Base-by-base conservation (phyloP, 2,797 vertebrate species). In the Neosalanx taihuensis region DNA sequence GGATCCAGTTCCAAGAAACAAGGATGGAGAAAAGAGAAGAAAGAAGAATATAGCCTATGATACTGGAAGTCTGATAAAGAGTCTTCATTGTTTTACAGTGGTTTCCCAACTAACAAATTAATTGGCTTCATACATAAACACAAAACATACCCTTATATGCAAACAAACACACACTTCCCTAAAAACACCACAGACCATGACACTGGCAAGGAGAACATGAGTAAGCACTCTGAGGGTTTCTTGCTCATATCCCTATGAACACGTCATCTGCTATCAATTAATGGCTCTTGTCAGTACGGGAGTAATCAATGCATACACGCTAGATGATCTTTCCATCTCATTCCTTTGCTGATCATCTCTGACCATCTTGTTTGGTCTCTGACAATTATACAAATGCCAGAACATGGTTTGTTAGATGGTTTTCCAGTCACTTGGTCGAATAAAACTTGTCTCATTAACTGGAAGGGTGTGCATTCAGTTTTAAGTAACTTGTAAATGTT, bases 1-100 rank as follows among this genome's bases (percentile, higher is more conserved):
- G 68, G 85, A 89, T 90, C 79, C 49, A 76, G 76, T 90, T 90
- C 86, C 87, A 88, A 88, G 89, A 89, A 84, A 87, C 76, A 87
- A 79, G 85, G 81, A 84, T 79, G 79, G 82, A 83, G 79, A 88
- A 85, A 86, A 69, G 69, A 20, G 62, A 78, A 78, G 75, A 79
- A 83, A 74, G 84, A 74, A 71, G 76, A 70, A 64, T 70, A 13
- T 35, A 59, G 7, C 10, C 20, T 23, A 59, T 26, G 23, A 29
- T 23, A 59, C 6, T 12, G 57, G 30, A 18, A 35, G 61, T 33
- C 30, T 9, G 7, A 63, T 30, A 31, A 9, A 60, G 23, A 26
- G 23, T 26, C 15, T 53, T 53, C 51, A n/a, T 17, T n/a, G 51
- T 53, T 53, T 53, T n/a, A 53, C 51, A 53, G 17, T 53, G 51